Evolutionary conservation across 1,140 invertebrate species (phyloP).

Genomic region (Archivesica marissinica): DNA sequence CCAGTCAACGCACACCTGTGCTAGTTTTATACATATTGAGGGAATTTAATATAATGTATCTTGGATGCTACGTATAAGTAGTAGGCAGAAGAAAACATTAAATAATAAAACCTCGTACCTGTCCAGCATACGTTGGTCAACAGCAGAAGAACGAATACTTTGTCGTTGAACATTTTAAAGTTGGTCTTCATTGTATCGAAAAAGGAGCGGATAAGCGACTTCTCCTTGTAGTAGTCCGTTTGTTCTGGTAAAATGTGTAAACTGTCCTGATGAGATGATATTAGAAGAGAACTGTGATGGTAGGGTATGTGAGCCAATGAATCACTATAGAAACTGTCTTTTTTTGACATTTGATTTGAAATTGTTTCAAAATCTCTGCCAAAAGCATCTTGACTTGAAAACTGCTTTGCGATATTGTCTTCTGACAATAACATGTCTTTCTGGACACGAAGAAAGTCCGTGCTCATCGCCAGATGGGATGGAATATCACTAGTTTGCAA

Average conservation of each 20-base stretch:
- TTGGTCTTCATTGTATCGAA: neutral
- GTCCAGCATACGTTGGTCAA: slow-evolving; percentile 66
- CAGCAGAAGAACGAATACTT: slow-evolving; percentile 59
- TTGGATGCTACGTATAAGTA: too few species aligned
- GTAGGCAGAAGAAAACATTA: neutral
- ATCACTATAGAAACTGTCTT: slow-evolving; percentile 78
- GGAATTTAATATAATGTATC: too few species aligned
- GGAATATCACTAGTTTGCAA: neutral
- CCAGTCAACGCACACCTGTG: too few species aligned
- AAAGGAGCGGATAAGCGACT: neutral
- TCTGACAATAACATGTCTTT: slow-evolving; percentile 5
- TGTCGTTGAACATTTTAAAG: slow-evolving; percentile 61
- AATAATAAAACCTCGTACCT: slow-evolving; percentile 36
- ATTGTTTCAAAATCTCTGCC: slow-evolving; percentile 1
- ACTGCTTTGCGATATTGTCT: neutral
- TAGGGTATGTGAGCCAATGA: slow-evolving; percentile 68
- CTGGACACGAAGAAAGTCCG: slow-evolving; percentile 19
- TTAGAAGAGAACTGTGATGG: neutral
- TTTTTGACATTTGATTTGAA: slow-evolving; percentile 63
- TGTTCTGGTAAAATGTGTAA: neutral
- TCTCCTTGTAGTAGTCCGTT: neutral
- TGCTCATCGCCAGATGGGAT: neutral
- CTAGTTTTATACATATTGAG: too few species aligned
- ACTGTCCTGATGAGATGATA: neutral
- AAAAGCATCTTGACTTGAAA: slow-evolving; percentile 25